Evolutionary conservation across 2,113 vertebrate species (phyloP).

Genomic region (Melanocharis versteri): DNA sequence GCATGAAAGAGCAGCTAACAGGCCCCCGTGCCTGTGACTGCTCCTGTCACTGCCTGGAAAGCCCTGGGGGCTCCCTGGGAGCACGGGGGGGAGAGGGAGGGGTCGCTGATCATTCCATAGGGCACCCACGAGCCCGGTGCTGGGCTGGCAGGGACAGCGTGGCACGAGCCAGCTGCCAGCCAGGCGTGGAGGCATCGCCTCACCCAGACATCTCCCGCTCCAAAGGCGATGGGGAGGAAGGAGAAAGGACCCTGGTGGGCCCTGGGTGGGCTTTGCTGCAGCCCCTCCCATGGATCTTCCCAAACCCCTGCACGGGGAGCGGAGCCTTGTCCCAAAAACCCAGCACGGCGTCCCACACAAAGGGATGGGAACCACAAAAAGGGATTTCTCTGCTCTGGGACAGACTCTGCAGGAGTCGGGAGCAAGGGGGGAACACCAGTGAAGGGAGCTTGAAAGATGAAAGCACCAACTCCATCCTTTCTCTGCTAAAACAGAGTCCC

Average conservation of each 20-base stretch:
- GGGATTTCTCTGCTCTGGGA: background rate
- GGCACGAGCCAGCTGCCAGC: background rate
- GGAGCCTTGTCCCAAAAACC: background rate
- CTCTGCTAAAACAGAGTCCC: background rate
- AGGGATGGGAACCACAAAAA: background rate
- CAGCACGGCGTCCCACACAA: rapidly evolving
- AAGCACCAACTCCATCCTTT: background rate
- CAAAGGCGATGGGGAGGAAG: background rate
- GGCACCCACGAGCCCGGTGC: background rate
- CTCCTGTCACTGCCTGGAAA: background rate
- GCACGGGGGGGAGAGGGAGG: background rate
- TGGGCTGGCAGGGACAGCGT: background rate
- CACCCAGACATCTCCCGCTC: background rate
- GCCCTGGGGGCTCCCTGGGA: background rate
- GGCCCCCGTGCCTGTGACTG: constrained; percentile 9
- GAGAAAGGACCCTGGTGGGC: background rate
- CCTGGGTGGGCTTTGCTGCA: background rate
- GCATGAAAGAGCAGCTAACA: constrained; percentile 22
- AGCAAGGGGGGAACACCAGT: background rate
- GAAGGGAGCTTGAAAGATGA: background rate
- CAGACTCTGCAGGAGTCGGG: background rate
- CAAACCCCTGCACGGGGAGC: rapidly evolving
- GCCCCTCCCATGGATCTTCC: background rate
- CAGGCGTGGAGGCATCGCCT: rapidly evolving
- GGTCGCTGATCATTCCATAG: background rate